These are phyloP conservation scores for cat (Felis catus) DNA, from an alignment of 2,113 vertebrate species.

Conservation along the genomic window DNA sequence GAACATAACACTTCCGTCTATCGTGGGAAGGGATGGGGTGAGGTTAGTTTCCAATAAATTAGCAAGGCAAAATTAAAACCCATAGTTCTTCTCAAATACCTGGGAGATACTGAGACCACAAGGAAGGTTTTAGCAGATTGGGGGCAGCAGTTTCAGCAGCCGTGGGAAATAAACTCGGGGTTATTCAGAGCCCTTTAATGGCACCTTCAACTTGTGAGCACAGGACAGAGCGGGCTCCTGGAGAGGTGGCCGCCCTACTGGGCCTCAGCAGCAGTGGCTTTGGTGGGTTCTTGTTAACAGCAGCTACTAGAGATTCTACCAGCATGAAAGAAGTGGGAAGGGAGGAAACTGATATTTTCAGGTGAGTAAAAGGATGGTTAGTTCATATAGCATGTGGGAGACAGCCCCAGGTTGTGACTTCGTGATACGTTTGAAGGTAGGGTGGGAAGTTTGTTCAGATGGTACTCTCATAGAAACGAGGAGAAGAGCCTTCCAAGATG, in stretches of 20 bases:
- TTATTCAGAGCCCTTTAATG: neutral
- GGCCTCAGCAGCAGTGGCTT: neutral
- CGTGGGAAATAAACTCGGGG: neutral
- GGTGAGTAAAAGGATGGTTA: neutral
- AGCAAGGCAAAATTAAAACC: neutral
- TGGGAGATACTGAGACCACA: neutral
- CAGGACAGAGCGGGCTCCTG: neutral
- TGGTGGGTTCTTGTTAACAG: neutral
- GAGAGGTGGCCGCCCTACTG: neutral
- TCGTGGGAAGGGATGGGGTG: neutral
- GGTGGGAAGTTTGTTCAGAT: neutral
- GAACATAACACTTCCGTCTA: neutral
- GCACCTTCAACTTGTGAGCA: fast-evolving
- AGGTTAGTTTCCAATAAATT: neutral
- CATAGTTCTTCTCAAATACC: neutral
- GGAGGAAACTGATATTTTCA: neutral
- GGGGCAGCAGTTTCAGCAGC: neutral
- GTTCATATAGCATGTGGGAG: neutral
- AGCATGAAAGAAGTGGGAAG: neutral
- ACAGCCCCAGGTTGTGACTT: neutral
- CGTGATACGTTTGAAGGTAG: neutral
- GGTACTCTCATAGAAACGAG: neutral
- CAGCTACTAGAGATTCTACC: neutral
- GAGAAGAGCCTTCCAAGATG: neutral
- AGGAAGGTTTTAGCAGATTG: neutral